These are phyloP conservation scores for Mirza zaza DNA, from an alignment of 2,113 vertebrate genomes.

Conservation along the genomic window DNA sequence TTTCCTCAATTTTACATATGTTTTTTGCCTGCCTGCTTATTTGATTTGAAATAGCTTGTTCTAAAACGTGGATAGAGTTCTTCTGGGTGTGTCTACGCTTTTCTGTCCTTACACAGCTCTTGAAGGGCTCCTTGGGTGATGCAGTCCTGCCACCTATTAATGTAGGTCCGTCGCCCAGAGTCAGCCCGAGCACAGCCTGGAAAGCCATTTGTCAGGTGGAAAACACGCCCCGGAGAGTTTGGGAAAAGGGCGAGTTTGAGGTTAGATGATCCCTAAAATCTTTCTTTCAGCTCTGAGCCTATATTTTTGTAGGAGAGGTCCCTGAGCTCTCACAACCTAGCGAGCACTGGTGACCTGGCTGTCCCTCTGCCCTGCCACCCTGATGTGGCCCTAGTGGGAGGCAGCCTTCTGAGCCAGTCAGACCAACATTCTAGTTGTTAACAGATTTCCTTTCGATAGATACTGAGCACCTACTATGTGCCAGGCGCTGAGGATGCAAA, in stretches of 20 bases:
- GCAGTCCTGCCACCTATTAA: neutral
- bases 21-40: neutral
- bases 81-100: neutral
- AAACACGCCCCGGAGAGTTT: too few species aligned
- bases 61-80: neutral
- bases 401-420: neutral
- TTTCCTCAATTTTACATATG: neutral
- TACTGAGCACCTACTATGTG: fast-evolving
- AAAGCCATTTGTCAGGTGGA: neutral
- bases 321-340: neutral
- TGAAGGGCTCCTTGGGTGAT: neutral
- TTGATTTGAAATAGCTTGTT: neutral
- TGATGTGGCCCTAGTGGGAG: fast-evolving
- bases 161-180: neutral
- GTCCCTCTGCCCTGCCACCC: neutral
- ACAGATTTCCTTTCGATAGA: neutral
- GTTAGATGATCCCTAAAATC: neutral
- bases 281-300: neutral
- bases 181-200: neutral
- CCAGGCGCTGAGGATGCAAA: neutral
- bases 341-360: fast-evolving
- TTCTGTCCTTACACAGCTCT: neutral
- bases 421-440: neutral
- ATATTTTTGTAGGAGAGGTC: neutral
- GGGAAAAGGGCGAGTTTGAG: neutral